These are phyloP conservation scores for Loxodonta africana DNA, from an alignment of 2,113 vertebrate genomes.

Conservation along the genomic window DNA sequence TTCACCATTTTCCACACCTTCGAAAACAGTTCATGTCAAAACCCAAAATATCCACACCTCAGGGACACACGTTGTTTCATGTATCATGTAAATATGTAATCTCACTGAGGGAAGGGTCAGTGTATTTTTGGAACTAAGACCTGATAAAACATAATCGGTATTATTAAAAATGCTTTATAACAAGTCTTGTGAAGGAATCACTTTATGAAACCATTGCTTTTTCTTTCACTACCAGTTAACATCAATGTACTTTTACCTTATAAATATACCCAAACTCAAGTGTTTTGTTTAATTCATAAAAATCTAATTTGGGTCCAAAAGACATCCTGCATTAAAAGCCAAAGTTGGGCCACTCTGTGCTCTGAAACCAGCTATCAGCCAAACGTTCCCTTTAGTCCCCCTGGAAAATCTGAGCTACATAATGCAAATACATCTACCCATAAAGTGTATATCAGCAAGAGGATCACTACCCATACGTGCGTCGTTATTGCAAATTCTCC, in stretches of 20 bases:
- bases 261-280: neutral
- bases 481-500: neutral
- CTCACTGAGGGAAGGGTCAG: neutral
- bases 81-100: neutral
- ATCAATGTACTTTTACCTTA: constrained; percentile 44
- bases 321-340: constrained; percentile 4
- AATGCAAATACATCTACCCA: constrained; percentile 21
- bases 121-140: constrained; percentile 53
- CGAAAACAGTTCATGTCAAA: constrained; percentile 65
- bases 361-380: constrained; percentile 42
- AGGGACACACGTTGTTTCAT: constrained; percentile 24
- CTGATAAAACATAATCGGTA: constrained; percentile 30
- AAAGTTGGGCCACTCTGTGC: neutral
- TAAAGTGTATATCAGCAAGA: constrained; percentile 2
- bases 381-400: neutral
- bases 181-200: neutral
- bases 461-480: neutral
- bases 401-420: constrained; percentile 25
- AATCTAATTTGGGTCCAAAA: constrained; percentile 54
- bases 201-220: constrained; percentile 34
- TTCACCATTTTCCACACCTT: constrained; percentile 9
- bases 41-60: neutral
- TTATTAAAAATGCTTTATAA: neutral
- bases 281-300: constrained; percentile 50
- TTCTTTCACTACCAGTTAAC: constrained; percentile 44